A percentile compares a stretch with the other conserved stretches of the same genome.
phyloP scores from a whole-genome alignment of 2,113 vertebrate species.

The Apodemus speciosus region DNA sequence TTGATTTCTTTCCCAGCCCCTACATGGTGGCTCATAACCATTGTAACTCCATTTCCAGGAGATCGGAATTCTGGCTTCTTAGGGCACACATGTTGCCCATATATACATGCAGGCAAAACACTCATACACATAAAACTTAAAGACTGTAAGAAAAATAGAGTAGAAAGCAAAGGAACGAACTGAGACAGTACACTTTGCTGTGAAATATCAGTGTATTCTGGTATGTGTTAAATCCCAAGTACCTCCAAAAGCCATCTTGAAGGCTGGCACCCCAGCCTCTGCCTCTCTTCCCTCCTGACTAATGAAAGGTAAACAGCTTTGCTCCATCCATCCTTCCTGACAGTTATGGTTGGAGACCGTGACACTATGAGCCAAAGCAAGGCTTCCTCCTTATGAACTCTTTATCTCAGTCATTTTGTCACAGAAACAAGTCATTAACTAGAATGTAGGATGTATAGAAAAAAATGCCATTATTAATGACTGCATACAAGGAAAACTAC shows the following conservation, averaged over 20 bases:
- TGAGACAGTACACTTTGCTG: neutral
- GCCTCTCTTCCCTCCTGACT: neutral
- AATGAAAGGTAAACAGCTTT: neutral
- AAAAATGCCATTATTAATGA: slow-evolving; percentile 22
- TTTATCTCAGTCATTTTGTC: neutral
- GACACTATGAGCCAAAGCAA: neutral
- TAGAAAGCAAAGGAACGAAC: neutral
- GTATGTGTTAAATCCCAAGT: neutral
- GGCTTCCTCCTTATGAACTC: neutral
- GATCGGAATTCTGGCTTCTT: neutral
- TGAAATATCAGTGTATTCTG: neutral
- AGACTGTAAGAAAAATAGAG: neutral
- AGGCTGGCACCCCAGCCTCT: neutral
- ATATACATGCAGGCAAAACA: neutral
- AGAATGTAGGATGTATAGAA: neutral
- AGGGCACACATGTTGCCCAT: neutral
- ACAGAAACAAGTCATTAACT: neutral
- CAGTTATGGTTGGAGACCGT: neutral
- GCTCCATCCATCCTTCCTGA: neutral
- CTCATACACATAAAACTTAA: neutral
- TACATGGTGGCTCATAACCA: neutral
- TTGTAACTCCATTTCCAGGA: neutral
- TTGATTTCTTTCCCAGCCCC: too few relatives aligned
- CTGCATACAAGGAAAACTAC: neutral
- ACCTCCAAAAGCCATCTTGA: neutral